phyloP scores from a whole-genome alignment of 2,888 invertebrate species.

The Caenorhabditis virilis region DNA sequence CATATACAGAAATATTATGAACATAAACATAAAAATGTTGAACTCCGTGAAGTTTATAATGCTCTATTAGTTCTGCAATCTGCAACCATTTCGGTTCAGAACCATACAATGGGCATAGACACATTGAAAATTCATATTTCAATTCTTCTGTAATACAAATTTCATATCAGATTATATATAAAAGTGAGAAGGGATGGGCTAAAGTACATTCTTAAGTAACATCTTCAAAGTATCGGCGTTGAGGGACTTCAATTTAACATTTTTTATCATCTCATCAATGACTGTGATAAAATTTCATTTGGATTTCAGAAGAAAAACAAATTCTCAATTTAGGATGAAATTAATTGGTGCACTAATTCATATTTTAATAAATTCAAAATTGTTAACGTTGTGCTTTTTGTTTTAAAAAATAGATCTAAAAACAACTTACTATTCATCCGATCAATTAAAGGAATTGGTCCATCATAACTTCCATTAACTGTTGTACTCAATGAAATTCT shows the following conservation, averaged over 20 bases:
- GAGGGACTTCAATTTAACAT: no score
- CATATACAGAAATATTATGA: conserved; percentile 6
- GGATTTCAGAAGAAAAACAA: no score
- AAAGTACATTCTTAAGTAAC: no score
- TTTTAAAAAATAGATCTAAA: conserved; percentile 3
- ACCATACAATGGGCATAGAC: conserved; percentile 19
- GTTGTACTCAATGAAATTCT: conserved; percentile 19
- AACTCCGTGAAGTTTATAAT: conserved; percentile 19
- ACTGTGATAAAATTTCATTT: no score
- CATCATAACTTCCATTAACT: not conserved
- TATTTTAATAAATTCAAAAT: no score
- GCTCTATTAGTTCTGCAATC: conserved; percentile 18
- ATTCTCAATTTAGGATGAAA: no score
- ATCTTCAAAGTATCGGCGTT: no score
- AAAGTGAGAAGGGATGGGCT: no score
- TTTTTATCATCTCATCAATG: no score
- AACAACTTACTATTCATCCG: not conserved
- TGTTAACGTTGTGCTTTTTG: no score
- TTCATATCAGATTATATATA: no score
- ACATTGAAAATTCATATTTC: conserved; percentile 22
- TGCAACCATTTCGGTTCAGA: conserved; percentile 23
- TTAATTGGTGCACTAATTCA: no score
- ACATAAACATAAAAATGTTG: conserved; percentile 19
- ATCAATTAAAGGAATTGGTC: conserved; percentile 11
- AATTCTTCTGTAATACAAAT: not conserved